Percentiles rank a stretch among this genome's conserved stretches.
Evolutionary conservation across 2,888 invertebrate genomes (phyloP).

Genomic region (Ellobium chinense): DNA sequence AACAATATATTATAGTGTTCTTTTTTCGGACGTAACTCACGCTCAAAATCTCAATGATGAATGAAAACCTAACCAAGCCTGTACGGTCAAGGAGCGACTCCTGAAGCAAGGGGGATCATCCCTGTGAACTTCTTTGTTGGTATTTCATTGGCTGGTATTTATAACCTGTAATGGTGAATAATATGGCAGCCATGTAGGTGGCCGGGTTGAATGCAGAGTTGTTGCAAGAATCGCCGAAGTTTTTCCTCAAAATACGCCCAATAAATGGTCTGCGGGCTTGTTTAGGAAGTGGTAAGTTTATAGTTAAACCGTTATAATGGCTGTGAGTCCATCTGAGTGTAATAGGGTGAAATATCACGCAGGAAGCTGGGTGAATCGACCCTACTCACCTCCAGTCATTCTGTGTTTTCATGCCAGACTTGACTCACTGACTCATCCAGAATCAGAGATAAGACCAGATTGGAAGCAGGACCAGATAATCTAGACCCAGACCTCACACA

Average conservation of each 20-base stretch:
- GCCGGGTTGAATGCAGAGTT: slow-evolving; percentile 36
- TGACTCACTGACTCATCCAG: slow-evolving; percentile 33
- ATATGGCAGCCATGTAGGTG: slow-evolving; percentile 52
- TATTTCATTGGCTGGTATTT: slow-evolving; percentile 41
- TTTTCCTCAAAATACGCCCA: background rate
- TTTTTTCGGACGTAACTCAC: too few relatives aligned
- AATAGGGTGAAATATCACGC: too few relatives aligned
- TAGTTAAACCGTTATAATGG: background rate
- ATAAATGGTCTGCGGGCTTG: slow-evolving; percentile 6
- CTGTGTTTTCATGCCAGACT: slow-evolving; percentile 8
- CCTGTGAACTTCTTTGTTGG: slow-evolving; percentile 3
- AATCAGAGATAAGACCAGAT: slow-evolving; percentile 23
- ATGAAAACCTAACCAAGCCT: background rate
- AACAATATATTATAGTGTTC: too few relatives aligned
- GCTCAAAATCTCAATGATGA: too few relatives aligned
- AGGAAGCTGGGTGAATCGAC: background rate
- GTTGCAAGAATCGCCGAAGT: background rate
- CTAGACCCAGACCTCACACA: too few relatives aligned
- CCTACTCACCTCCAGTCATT: slow-evolving; percentile 2
- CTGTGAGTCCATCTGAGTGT: too few relatives aligned
- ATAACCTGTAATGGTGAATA: slow-evolving; percentile 47
- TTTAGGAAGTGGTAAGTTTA: slow-evolving; percentile 6
- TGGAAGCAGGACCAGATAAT: too few relatives aligned
- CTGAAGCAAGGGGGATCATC: slow-evolving; percentile 27
- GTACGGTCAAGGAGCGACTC: background rate